Percentiles rank a stretch among this genome's conserved stretches.
Evolutionary conservation across 2,113 vertebrate genomes (phyloP).

Genomic region (Ameiurus melas): DNA sequence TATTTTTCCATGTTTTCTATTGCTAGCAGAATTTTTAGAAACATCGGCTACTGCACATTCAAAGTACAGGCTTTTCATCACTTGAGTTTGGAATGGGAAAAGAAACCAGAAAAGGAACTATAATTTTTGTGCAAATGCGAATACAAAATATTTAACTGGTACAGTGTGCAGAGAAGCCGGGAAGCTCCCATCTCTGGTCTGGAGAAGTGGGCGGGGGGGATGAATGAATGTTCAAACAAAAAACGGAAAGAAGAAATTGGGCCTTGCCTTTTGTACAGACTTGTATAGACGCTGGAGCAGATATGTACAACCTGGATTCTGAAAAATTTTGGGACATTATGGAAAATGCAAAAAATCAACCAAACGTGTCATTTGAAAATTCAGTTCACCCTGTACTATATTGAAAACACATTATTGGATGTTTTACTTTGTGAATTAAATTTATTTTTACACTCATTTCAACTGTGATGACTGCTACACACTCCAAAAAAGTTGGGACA

Average conservation of each 20-base stretch:
- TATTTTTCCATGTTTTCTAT: neutral
- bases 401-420: no score
- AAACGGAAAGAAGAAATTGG: neutral
- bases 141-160: neutral
- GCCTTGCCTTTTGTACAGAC: neutral
- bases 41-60: neutral
- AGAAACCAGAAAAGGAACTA: neutral
- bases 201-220: no score
- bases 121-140: neutral
- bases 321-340: no score
- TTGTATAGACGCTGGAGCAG: neutral
- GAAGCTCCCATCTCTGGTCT: neutral
- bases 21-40: neutral
- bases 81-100: neutral
- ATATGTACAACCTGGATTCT: neutral
- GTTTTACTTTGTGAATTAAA: no score
- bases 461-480: no score
- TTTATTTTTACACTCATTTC: no score
- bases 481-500: no score
- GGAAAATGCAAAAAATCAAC: no score
- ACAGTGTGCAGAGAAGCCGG: neutral
- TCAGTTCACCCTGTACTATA: no score
- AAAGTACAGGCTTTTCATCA: neutral
- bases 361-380: no score
- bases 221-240: neutral